Evolutionary conservation across 2,888 invertebrate species (phyloP), one percentile per base, ranked within the genome.

Genomic region (Papilio gigon): DNA sequence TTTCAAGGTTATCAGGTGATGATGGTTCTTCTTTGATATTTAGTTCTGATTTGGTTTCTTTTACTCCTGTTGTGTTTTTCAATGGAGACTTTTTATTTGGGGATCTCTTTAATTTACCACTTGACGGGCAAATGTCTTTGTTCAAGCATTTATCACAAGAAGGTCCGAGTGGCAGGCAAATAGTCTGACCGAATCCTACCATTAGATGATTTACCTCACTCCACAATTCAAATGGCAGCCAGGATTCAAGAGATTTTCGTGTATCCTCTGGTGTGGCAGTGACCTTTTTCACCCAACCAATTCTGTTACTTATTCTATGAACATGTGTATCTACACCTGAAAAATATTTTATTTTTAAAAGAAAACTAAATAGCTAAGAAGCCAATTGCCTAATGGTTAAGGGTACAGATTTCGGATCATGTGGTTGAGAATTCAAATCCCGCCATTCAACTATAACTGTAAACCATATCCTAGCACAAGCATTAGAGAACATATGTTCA

Each of bases 181-280:
- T 95, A 65, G 97, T 97, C 89, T 99, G 99, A 0, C 99, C 99
- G 91, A 99, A 99, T 5, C 99, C 99, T 11, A 99, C 99, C 72
- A 99, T 91, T 2, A 99, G 92, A 78, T 96, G 94, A 88, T 99
- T 98, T 0, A 97, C 95, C 86, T 98, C 96, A 74, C 93, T 93
- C 98, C 98, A 98, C 11, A 96, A 84, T 2, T 95, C 93, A 74
- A 93, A 94, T 0, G 99, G 99, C 56, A 99, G 84, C 98, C 98
- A 98, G 11, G 93, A 92, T 88, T 99, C 97, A 27, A 99, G 88
- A 11, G 94, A 94, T 75, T 93, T 93, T 70, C 98, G 93, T 0
- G 99, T 99, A 44, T 95, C 94, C 86, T 99, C 99, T 0, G 99
- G 98, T 12, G 95, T 97, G 78, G 94, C 94, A 8, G 96, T 95